These are phyloP conservation scores for Leptopterna dolabrata DNA, from an alignment of 2,888 invertebrate genomes.

Conservation along the genomic window DNA sequence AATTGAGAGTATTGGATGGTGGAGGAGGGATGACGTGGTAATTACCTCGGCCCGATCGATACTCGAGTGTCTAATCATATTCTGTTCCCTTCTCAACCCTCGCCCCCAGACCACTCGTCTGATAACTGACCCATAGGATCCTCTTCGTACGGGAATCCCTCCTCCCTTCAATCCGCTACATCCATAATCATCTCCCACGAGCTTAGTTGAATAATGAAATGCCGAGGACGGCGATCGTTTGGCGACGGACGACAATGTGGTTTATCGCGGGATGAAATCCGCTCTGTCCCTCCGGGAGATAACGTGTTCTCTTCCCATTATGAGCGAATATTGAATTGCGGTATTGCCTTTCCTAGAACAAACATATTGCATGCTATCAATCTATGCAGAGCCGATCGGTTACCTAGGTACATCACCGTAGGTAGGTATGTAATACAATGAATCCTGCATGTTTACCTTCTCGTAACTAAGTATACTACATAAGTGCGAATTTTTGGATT, in stretches of 20 bases:
- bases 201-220: neutral
- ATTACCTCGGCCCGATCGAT: neutral
- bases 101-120: neutral
- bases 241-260: neutral
- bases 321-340: neutral
- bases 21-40: neutral
- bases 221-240: neutral
- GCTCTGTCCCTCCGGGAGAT: neutral
- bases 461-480: no score
- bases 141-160: neutral
- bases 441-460: no score
- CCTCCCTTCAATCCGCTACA: neutral
- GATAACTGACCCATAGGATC: neutral
- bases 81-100: neutral
- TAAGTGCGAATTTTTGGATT: no score
- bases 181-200: neutral
- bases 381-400: no score
- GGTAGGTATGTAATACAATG: no score
- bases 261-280: neutral
- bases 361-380: neutral
- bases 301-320: neutral
- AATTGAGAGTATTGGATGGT: neutral
- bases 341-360: neutral
- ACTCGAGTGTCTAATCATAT: neutral
- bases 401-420: no score